These are phyloP conservation scores for Drosophila neotestacea DNA, from an alignment of 2,888 invertebrate genomes.

Conservation along the genomic window DNA sequence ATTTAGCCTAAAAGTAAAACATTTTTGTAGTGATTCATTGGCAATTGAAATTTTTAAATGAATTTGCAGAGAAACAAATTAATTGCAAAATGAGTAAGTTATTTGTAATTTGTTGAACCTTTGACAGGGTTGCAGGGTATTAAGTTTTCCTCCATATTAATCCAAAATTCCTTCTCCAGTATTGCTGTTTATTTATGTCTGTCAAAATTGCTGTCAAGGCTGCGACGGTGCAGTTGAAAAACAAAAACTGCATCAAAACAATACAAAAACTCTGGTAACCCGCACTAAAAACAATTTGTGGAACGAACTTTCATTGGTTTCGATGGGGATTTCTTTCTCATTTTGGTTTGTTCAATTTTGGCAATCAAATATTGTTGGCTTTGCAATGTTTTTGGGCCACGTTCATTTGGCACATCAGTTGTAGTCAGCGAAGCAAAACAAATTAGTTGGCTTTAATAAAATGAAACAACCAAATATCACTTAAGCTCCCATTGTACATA, in stretches of 20 bases:
- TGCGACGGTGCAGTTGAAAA: slow-evolving; percentile 26
- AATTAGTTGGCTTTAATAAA: slow-evolving; percentile 60
- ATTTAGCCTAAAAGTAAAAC: too few species aligned
- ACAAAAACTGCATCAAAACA: slow-evolving; percentile 29
- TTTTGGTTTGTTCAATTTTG: slow-evolving; percentile 37
- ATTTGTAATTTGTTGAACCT: neutral
- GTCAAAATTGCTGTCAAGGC: slow-evolving; percentile 78
- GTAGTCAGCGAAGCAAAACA: slow-evolving; percentile 47
- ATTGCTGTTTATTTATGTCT: slow-evolving; percentile 64
- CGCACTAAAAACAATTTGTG: slow-evolving; percentile 43
- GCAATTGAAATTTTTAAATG: too few species aligned
- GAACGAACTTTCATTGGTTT: slow-evolving; percentile 59
- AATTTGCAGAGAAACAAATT: too few species aligned
- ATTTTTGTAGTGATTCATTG: too few species aligned
- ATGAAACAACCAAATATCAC: slow-evolving; percentile 51
- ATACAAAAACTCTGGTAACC: slow-evolving; percentile 26
- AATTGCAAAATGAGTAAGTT: slow-evolving; percentile 4
- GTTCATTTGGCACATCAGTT: slow-evolving; percentile 36
- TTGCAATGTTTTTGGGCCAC: slow-evolving; percentile 37
- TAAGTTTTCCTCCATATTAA: slow-evolving; percentile 6
- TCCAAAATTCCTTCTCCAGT: slow-evolving; percentile 9
- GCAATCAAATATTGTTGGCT: slow-evolving; percentile 46
- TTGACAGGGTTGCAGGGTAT: slow-evolving; percentile 18
- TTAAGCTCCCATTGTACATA: slow-evolving; percentile 52
- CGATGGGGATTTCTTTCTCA: slow-evolving; percentile 4